Evolutionary conservation across 2,113 vertebrate species (phyloP).

Genomic region (Cynocephalus volans): DNA sequence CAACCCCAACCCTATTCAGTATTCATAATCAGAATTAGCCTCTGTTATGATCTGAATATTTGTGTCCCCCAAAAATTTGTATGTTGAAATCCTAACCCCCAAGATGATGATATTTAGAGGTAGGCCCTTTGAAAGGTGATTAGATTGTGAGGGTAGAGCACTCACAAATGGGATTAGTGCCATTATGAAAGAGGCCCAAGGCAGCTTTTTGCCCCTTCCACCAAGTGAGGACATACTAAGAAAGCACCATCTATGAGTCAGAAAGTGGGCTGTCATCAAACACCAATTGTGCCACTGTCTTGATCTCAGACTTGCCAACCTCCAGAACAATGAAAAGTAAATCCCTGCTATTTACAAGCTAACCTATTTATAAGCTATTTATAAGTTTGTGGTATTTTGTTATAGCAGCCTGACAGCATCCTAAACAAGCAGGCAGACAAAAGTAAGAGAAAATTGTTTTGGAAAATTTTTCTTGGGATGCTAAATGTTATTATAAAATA

Average conservation of each 20-base stretch:
- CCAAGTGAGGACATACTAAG: fast-evolving
- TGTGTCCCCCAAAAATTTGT: background rate
- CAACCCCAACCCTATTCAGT: background rate
- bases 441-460: background rate
- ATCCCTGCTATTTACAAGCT: background rate
- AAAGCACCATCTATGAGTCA: background rate
- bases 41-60: background rate
- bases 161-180: background rate
- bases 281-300: background rate
- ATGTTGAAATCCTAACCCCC: background rate
- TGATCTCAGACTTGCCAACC: background rate
- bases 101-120: background rate
- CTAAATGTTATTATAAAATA: conserved; percentile 3
- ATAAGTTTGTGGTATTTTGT: background rate
- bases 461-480: background rate
- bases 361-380: too few relatives aligned
- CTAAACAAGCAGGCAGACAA: background rate
- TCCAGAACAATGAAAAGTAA: background rate
- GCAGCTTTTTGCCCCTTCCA: background rate
- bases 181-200: background rate
- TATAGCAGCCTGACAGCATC: background rate
- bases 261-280: background rate
- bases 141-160: background rate
- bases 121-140: background rate
- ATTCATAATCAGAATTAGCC: background rate